These are phyloP conservation scores for Ptycholaimellus sp. DNA, from an alignment of 2,888 invertebrate species.

Conservation along the genomic window DNA sequence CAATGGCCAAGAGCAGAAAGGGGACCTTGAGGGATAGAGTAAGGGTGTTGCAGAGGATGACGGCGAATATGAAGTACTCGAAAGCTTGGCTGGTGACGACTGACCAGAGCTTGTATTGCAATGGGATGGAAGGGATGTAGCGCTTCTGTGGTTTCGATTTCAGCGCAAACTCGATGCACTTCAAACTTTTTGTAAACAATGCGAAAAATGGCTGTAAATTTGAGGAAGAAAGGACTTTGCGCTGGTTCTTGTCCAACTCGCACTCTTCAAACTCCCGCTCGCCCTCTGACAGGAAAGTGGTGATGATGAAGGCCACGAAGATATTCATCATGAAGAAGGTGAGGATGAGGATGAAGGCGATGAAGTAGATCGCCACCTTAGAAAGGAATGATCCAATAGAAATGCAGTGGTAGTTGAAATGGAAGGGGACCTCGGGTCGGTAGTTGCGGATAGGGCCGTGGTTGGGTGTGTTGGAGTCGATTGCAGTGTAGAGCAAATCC, in stretches of 20 bases:
- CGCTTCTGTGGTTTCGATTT: background rate
- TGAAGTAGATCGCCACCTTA: constrained; percentile 78
- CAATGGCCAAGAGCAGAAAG: too few species aligned
- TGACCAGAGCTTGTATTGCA: constrained; percentile 1
- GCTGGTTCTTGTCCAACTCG: constrained; percentile 67
- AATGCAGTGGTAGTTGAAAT: too few species aligned
- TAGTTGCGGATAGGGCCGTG: constrained; percentile 82
- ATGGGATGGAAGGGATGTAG: background rate
- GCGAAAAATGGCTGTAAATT: too few species aligned
- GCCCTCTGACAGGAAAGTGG: constrained; percentile 93
- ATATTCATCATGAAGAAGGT: constrained; percentile 99
- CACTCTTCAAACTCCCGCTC: constrained; percentile 96
- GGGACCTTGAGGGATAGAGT: background rate
- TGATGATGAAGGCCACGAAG: constrained; percentile 98
- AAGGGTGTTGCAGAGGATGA: background rate
- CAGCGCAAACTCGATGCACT: background rate
- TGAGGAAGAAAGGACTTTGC: background rate
- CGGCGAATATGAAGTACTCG: background rate
- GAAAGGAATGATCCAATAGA: too few species aligned
- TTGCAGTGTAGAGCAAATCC: constrained; percentile 43
- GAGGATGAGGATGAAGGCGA: constrained; percentile 93
- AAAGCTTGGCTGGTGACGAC: background rate
- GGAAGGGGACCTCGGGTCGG: too few species aligned
- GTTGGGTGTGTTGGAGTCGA: constrained; percentile 79
- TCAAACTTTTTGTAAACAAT: too few species aligned